phyloP scores from a whole-genome alignment of 2,797 vertebrate genomes.

The Trachurus trachurus region DNA sequence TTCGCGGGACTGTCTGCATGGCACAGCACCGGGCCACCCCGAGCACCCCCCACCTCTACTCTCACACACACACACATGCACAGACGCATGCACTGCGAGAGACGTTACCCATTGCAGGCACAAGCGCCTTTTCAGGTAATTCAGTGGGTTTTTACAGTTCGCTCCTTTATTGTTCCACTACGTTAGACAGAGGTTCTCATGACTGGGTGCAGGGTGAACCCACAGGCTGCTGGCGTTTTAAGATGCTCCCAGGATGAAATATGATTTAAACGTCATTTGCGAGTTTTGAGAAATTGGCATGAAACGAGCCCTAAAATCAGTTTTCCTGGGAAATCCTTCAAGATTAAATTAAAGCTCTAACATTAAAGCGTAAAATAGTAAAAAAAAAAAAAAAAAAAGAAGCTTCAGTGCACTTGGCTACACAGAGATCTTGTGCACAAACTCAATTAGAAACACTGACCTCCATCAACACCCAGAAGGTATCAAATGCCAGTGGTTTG shows the following conservation, averaged over 20 bases:
- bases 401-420: background rate
- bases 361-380: no score
- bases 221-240: background rate
- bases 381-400: no score
- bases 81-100: background rate
- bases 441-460: background rate
- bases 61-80: background rate
- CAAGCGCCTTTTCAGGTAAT: slow-evolving; percentile 27
- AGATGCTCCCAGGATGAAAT: background rate
- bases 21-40: background rate
- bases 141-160: slow-evolving; percentile 21
- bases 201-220: background rate
- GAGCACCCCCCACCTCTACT: background rate
- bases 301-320: background rate
- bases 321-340: background rate
- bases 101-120: slow-evolving; percentile 18
- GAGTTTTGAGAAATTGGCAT: no score
- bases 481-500: background rate
- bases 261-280: background rate
- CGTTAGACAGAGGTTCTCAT: slow-evolving; percentile 1
- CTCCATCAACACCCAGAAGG: background rate
- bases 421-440: background rate
- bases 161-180: slow-evolving; percentile 2
- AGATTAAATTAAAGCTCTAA: background rate
- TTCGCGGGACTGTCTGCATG: slow-evolving; percentile 17